Percentiles rank a stretch among this genome's conserved stretches.
Conservation (phyloP, 2,888 invertebrate species). For the Saturnia pavonia region DNA sequence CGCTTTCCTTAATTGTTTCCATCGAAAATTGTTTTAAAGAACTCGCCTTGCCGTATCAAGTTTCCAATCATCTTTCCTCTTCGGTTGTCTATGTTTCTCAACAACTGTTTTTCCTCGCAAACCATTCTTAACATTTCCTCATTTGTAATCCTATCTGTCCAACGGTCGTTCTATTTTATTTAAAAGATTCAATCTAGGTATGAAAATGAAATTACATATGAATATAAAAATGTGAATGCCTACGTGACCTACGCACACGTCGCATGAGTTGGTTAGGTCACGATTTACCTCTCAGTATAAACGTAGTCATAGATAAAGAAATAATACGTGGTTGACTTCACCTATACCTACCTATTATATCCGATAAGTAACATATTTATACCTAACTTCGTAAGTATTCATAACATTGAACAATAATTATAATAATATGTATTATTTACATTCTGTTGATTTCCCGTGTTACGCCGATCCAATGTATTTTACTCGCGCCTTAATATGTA, state of each 20-base stretch:
- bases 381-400: neutral
- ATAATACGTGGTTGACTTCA: slow-evolving; percentile 17
- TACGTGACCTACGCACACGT: slow-evolving; percentile 75
- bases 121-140: too few species aligned
- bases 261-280: slow-evolving; percentile 32
- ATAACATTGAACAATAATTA: neutral
- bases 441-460: too few species aligned
- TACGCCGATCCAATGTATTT: neutral
- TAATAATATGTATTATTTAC: too few species aligned
- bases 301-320: slow-evolving; percentile 32
- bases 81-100: too few species aligned
- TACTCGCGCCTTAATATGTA: neutral
- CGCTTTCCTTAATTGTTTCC: too few species aligned
- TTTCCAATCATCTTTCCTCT: too few species aligned
- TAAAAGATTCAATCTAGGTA: slow-evolving; percentile 3
- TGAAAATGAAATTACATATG: slow-evolving; percentile 7
- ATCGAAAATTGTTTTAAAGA: too few species aligned
- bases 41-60: too few species aligned
- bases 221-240: slow-evolving; percentile 39
- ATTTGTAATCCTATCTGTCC: too few species aligned
- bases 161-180: too few species aligned
- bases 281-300: slow-evolving; percentile 32
- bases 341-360: slow-evolving; percentile 19
- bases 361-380: neutral
- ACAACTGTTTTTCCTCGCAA: too few species aligned